Evolutionary conservation across 2,797 vertebrate genomes (phyloP).

Genomic region (Uromys caudimaculatus): DNA sequence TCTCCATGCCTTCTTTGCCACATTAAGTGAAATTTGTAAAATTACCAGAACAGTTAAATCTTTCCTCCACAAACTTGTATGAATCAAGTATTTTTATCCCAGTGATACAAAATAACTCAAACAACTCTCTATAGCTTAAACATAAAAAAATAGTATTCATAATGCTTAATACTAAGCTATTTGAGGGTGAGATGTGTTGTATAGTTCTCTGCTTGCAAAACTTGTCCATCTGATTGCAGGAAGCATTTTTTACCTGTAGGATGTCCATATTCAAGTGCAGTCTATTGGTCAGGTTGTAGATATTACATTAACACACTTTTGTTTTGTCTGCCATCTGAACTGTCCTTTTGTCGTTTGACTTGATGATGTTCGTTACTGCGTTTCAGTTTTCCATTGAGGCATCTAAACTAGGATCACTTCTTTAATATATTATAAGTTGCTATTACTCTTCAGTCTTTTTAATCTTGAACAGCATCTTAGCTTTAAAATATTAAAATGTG

Average conservation of each 20-base stretch:
- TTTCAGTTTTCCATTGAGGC: neutral
- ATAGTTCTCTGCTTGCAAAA: neutral
- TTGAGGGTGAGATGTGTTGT: neutral
- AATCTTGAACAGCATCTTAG: neutral
- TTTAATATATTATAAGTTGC: neutral
- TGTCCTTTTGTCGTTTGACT: conserved; percentile 8
- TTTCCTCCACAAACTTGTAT: neutral
- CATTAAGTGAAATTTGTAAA: neutral
- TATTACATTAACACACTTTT: conserved; percentile 13
- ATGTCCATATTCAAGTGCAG: neutral
- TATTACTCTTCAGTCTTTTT: conserved; percentile 31
- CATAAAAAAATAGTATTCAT: neutral
- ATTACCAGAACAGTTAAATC: neutral
- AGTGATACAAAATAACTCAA: neutral
- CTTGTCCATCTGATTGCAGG: neutral
- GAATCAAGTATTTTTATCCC: neutral
- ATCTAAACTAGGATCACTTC: neutral
- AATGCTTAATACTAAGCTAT: neutral
- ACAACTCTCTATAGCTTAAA: neutral
- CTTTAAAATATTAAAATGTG: conserved; percentile 1
- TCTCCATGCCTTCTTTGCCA: neutral
- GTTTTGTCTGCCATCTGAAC: neutral
- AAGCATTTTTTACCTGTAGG: neutral
- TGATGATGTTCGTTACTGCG: neutral
- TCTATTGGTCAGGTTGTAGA: neutral